Evolutionary conservation across 2,888 invertebrate species (phyloP), one percentile per base, ranked within the genome.

Genomic region (Tridacna gigas): DNA sequence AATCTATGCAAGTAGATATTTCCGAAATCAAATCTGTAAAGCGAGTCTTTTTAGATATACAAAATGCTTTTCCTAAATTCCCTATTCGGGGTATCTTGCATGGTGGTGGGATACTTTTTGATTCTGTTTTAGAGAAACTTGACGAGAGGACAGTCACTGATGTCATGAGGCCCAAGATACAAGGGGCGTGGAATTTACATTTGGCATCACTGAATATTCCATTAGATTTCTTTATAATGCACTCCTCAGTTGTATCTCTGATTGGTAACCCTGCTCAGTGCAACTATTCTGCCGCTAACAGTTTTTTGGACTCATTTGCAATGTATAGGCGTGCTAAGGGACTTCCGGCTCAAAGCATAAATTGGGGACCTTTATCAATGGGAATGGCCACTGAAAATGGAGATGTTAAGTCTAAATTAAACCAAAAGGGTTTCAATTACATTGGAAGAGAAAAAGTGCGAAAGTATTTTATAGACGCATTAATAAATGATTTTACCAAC

Each of bases 261-360:
- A 47, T 90, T 12, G 92, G 91, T 45, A 91, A 90, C 60, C 77
- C 71, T 26, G 91, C 90, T 0, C 92, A 92, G 63, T 84, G 86
- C n/a, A 91, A 90, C 77, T 91, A 92, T 79, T 88, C 87, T 15
- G 88, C 90, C 15, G 92, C 84, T 9, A 91, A 91, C 80, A 77
- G 89, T 4, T 92, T 92, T 51, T 47, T 86, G 80, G 92, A 92
- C 75, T 74, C 86, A 11, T 66, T 92, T 51, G 89, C 90, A 9
- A 71, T 81, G 25, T 88, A 86, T 65, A 80, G 92, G 13, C 77
- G 89, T 12, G n/a, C 47, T 7, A 28, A 60, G 11, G 89, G 89
- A 28, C 73, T 89, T 12, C 56, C 79, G 47, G 90, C 84, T 20
- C 90, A 91, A 69, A 83, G 83, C 63, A 90, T 92, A 12, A 91